phyloP scores from a whole-genome alignment of 2,888 invertebrate genomes.

The Pristionchus mayeri region DNA sequence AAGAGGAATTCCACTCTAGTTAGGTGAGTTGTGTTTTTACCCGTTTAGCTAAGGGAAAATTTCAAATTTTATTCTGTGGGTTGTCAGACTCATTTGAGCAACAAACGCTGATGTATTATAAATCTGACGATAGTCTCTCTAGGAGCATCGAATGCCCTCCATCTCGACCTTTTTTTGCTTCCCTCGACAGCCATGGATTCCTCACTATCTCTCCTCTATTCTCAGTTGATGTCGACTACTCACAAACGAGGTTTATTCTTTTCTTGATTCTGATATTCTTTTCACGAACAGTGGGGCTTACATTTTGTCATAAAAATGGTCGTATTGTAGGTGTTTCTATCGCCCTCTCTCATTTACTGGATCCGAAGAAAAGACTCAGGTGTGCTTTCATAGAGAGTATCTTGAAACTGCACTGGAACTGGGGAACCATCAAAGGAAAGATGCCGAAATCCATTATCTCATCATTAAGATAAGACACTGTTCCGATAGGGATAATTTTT shows the following conservation, averaged over 20 bases:
- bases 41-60: too few species aligned
- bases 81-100: not conserved
- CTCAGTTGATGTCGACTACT: not conserved
- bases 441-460: too few species aligned
- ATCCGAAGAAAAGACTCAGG: not conserved
- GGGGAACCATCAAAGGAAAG: too few species aligned
- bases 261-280: too few species aligned
- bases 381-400: too few species aligned
- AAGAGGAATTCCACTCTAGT: not conserved
- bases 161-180: constrained; percentile 8
- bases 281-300: not conserved
- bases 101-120: not conserved
- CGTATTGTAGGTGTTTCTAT: not conserved
- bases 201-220: not conserved
- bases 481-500: too few species aligned
- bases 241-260: not conserved
- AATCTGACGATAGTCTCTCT: too few species aligned
- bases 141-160: constrained; percentile 24
- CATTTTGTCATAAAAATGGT: not conserved
- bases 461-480: too few species aligned
- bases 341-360: not conserved
- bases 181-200: constrained; percentile 3
- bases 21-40: not conserved
- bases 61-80: too few species aligned
- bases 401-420: too few species aligned